These are phyloP conservation scores for Melanotaenia parkinsoni DNA, from an alignment of 2,797 vertebrate species.

Conservation along the genomic window DNA sequence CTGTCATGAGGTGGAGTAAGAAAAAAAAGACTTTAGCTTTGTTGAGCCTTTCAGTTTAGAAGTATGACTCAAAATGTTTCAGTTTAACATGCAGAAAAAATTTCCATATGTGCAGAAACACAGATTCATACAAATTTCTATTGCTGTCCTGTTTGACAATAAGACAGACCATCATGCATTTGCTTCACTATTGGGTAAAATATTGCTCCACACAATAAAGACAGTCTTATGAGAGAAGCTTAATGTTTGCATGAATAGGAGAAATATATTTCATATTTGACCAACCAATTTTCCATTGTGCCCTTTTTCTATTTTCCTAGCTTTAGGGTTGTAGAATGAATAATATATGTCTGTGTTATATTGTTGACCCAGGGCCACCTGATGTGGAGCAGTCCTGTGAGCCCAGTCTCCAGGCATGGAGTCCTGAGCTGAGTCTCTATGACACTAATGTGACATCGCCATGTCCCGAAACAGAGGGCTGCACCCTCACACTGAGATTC, in stretches of 20 bases:
- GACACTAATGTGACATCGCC: constrained; percentile 94
- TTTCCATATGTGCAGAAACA: constrained; percentile 4
- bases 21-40: not conserved
- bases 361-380: constrained; percentile 86
- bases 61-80: not conserved
- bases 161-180: not conserved
- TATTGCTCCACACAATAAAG: not conserved
- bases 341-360: constrained; percentile 10
- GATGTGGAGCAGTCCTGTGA: constrained; percentile 97
- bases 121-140: not conserved
- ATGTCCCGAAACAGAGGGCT: constrained; percentile 89
- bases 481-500: constrained; percentile 91
- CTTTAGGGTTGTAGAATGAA: not conserved
- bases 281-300: not conserved
- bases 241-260: not conserved
- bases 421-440: constrained; percentile 93
- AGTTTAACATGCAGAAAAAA: not conserved
- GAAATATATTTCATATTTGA: not conserved
- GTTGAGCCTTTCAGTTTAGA: constrained; percentile 2
- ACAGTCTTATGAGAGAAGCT: not conserved
- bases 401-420: constrained; percentile 96
- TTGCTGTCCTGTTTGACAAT: constrained; percentile 6
- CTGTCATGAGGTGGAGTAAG: not conserved
- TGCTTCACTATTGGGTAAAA: not conserved
- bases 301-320: not conserved